phyloP scores from a whole-genome alignment of 37 sponge, comb jelly and placozoan species.

The Halisarca cf. caerulea region DNA sequence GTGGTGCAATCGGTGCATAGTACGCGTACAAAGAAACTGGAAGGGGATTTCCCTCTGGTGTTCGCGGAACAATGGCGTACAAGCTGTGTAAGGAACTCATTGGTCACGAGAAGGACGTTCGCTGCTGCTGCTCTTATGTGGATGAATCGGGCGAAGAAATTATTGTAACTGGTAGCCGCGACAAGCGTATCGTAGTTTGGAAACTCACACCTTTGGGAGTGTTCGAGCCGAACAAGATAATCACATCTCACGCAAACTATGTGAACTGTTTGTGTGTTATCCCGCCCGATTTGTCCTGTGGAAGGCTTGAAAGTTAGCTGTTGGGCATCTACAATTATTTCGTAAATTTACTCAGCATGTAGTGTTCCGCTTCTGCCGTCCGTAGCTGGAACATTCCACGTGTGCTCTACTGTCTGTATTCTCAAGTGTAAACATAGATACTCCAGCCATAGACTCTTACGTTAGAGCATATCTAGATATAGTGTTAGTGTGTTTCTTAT shows the following conservation, averaged over 20 bases:
- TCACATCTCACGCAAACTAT: conserved; percentile 56
- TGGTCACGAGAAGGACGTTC: conserved; percentile 69
- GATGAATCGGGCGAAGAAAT: conserved; percentile 27
- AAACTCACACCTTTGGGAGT: not conserved
- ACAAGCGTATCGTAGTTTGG: conserved; percentile 66
- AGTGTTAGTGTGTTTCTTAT: no score
- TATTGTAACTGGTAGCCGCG: conserved; percentile 63
- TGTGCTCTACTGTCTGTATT: no score
- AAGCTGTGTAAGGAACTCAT: conserved; percentile 51
- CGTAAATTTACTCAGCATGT: no score
- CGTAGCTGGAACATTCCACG: no score
- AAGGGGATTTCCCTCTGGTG: not conserved
- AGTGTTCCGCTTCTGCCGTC: no score
- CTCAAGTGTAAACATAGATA: no score
- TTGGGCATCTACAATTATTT: no score
- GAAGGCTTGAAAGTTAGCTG: conserved; percentile 2
- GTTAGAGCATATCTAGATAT: no score
- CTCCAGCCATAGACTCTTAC: no score
- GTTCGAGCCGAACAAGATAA: conserved; percentile 32
- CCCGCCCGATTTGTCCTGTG: conserved; percentile 27
- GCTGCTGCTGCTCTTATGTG: conserved; percentile 29
- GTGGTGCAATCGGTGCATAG: no score
- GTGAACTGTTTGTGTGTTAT: conserved; percentile 63
- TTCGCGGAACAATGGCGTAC: conserved; percentile 28
- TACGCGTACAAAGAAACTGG: not conserved